Percentiles rank a stretch among this genome's conserved stretches.
Evolutionary conservation across 2,888 invertebrate species (phyloP).

Genomic region (Steinernema carpocapsae): DNA sequence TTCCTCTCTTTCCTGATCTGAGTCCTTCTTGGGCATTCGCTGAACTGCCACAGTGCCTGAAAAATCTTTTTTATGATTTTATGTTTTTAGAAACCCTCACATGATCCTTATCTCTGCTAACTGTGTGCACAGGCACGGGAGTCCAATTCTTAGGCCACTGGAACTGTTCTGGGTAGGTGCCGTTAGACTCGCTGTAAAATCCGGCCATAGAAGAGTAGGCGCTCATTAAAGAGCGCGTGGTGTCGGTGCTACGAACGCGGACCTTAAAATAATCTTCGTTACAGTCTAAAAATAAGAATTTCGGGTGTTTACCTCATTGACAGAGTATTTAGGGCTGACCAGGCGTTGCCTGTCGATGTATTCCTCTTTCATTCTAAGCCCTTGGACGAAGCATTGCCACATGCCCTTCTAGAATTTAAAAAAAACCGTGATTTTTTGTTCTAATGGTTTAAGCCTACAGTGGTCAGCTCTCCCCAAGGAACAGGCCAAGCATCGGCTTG

Average conservation of each 20-base stretch:
- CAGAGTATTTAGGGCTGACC: constrained; percentile 9
- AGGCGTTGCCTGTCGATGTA: constrained; percentile 10
- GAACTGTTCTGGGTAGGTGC: not conserved
- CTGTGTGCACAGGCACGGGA: constrained; percentile 36
- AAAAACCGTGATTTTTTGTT: not conserved
- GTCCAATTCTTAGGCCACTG: constrained; percentile 32
- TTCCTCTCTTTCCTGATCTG: not conserved
- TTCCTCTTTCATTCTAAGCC: constrained; percentile 12
- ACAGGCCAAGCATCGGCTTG: not conserved
- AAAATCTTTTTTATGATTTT: too few relatives aligned
- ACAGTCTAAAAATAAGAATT: not conserved
- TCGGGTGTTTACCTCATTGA: constrained; percentile 5
- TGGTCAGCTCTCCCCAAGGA: constrained; percentile 1
- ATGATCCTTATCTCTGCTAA: not conserved
- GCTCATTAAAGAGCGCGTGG: constrained; percentile 15
- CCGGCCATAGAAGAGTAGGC: constrained; percentile 31
- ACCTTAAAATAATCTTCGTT: constrained; percentile 23
- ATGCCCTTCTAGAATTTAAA: constrained; percentile 27
- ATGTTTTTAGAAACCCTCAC: too few relatives aligned
- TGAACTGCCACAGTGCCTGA: constrained; percentile 10
- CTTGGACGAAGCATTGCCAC: constrained; percentile 33
- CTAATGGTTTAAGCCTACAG: not conserved
- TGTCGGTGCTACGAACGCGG: constrained; percentile 4
- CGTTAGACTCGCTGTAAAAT: constrained; percentile 27
- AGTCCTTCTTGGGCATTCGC: not conserved